A percentile compares a stretch with the other conserved stretches of the same genome.
Conservation (phyloP, 2,113 vertebrate species). For the Oriolus oriolus region DNA sequence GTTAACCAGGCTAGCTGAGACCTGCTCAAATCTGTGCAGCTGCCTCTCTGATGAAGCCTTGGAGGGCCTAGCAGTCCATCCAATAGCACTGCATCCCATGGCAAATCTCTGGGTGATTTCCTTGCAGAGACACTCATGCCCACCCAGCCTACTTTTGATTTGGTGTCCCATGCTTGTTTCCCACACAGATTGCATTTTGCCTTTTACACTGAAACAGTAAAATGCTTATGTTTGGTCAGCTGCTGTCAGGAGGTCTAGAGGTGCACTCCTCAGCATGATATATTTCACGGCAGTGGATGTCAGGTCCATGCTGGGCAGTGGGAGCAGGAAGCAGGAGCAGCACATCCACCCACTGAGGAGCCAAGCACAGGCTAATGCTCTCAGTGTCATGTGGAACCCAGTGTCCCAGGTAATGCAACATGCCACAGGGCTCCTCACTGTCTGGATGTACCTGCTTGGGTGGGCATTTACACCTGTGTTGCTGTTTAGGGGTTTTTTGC, state of each 20-base stretch:
- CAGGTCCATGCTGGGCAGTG: not conserved
- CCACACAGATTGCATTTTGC: not conserved
- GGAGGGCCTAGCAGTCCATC: not conserved
- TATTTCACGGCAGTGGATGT: not conserved
- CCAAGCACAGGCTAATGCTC: not conserved
- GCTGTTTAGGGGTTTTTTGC: not conserved
- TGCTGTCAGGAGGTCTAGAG: not conserved
- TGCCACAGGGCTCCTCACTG: not conserved
- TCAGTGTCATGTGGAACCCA: rapidly evolving
- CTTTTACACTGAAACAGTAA: not conserved
- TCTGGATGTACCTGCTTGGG: rapidly evolving
- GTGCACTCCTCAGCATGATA: rapidly evolving
- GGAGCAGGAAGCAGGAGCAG: not conserved
- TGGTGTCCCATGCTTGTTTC: not conserved
- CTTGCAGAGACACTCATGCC: not conserved
- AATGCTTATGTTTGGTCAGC: rapidly evolving
- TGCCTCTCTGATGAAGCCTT: not conserved
- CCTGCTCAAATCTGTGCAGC: not conserved
- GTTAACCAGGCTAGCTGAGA: not conserved
- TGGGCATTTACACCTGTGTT: not conserved
- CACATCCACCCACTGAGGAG: not conserved
- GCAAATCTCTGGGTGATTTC: not conserved
- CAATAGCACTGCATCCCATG: not conserved
- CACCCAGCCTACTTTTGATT: not conserved
- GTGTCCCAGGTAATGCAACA: rapidly evolving